Evolutionary conservation across 2,888 invertebrate genomes (phyloP), one percentile per base, ranked within the genome.

Genomic region (Platycnemis pennipes): DNA sequence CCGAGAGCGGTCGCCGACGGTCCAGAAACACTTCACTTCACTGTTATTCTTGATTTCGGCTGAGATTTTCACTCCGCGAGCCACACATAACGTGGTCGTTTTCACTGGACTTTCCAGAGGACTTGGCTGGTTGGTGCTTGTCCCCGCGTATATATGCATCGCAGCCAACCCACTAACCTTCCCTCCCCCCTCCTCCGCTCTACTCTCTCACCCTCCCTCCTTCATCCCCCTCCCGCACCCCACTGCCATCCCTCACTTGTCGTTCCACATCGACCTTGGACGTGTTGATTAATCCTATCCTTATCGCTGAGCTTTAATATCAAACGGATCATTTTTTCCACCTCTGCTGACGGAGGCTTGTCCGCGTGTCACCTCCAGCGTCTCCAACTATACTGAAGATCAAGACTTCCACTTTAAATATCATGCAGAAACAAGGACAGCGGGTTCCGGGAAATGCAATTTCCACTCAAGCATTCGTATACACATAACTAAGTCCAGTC

Each of bases 101-200:
- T 56, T 91, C 91, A 63, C 91, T 19, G n/a, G 44, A 69, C 91
- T 91, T 91, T 91, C 91, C 44, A 91, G 69, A 91, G 91, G 49
- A 91, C 91, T 91, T 63, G 91, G 2, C 44, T 26, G 91, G 26
- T 91, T 44, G 63, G 69, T 26, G n/a, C 63, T 26, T 91, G 63
- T 63, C 56, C 91, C n/a, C 91, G 13, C 63, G 63, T 91, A 91
- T 91, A 91, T 89, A 89, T 89, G 88, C 63, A 63, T 44, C 63
- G 56, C 56, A 44, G 91, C 91, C 91, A 56, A n/a, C 91, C 56
- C 91, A 44, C 91, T 91, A 56, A 44, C 87, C 87, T 87, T 44
- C 86, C 44, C 89, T 8, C 63, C 49, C 16, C 46, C 31, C 46
- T 31, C 88, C 88, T n/a, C n/a, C n/a, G n/a, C n/a, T 63, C 63